Base-by-base conservation (phyloP, 2,888 invertebrate species). In the Polyploca ridens region DNA sequence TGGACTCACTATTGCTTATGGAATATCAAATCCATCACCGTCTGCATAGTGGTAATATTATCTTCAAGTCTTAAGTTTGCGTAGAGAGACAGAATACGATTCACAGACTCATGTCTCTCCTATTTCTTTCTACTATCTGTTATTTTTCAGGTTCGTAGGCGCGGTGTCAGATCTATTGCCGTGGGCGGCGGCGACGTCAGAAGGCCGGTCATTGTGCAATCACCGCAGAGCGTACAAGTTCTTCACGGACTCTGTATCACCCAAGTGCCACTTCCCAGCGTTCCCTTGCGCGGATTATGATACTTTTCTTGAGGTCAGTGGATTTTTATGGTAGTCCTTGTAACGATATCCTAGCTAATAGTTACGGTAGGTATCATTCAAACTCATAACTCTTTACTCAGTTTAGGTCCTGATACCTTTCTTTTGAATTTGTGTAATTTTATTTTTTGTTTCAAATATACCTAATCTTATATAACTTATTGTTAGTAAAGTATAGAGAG, bases 181-280 rank as follows among this genome's bases (percentile, higher is more conserved):
- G 27, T 97, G 97, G 76, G 96, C 97, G 44, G 93, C 93, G 3
- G 81, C 93, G 46, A 90, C 94, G 0, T 78, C 81, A 93, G 98
- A 98, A 86, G 98, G 98, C 5, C 95, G 98, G 59, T 98, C 98
- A 54, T 90, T 98, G 69, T 99, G 99, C 91, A 99, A 99, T 88
- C 99, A 99, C 87, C 95, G 98, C 3, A 94, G 99, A 54, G 98
- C 99, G 0, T 98, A 98, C 91, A 98, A 98, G 84, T 97, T 98
- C 88, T 99, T 98, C 90, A 98, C 98, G 1, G 98, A 99, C 87
- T 98, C 98, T 0, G 97, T 99, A 38, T 98, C 97, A 27, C 97
- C 98, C 0, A 96, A 97, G 73, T 99, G 99, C 84, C 97, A 97
- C 81, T 99, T 99, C 87, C 98, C 98, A 0, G 98, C 98, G 0